These are phyloP conservation scores for Spheniscus humboldti DNA, from an alignment of 2,797 vertebrate species.

Conservation along the genomic window DNA sequence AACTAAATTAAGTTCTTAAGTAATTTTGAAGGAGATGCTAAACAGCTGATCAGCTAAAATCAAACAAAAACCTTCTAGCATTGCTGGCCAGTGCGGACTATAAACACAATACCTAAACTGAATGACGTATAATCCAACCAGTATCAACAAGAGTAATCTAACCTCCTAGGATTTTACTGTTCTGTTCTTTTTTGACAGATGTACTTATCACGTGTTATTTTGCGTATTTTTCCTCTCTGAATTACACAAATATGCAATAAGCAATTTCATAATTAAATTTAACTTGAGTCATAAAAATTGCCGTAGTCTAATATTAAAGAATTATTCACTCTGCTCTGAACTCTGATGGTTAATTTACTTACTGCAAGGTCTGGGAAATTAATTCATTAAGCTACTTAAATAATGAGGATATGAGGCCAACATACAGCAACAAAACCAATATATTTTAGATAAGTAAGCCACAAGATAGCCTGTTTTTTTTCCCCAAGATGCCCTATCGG, in stretches of 20 bases:
- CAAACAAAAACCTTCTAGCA: background rate
- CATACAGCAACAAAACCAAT: background rate
- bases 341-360: slow-evolving; percentile 30
- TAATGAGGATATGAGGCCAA: background rate
- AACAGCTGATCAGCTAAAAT: background rate
- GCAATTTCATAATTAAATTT: slow-evolving; percentile 28
- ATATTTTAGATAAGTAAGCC: background rate
- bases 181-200: background rate
- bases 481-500: background rate
- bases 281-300: slow-evolving; percentile 17
- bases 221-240: background rate
- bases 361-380: slow-evolving; percentile 27
- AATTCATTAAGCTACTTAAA: slow-evolving; percentile 45
- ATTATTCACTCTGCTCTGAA: slow-evolving; percentile 10
- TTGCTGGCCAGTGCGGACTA: background rate
- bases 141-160: background rate
- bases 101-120: background rate
- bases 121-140: background rate
- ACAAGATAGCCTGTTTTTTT: background rate
- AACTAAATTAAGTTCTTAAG: background rate
- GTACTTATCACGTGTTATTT: background rate
- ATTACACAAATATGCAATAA: slow-evolving; percentile 2
- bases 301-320: slow-evolving; percentile 3
- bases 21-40: background rate
- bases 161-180: background rate